phyloP scores from a whole-genome alignment of 1,140 invertebrate species.

The Macrocentrus cingulum region DNA sequence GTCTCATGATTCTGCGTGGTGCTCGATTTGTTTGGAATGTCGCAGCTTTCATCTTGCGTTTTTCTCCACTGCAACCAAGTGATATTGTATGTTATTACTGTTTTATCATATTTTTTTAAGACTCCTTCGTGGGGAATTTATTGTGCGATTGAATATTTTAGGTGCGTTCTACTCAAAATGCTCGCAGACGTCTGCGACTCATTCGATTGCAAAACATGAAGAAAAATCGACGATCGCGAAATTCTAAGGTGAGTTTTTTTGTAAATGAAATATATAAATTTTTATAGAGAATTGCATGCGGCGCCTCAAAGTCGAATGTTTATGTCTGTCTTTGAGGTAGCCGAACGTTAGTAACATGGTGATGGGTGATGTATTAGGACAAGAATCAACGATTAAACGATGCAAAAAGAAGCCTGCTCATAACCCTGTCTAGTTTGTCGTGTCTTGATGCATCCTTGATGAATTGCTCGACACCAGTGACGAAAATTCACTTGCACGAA shows the following conservation, averaged over 20 bases:
- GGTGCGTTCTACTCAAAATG: conserved; percentile 58
- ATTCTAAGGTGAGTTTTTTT: conserved; percentile 9
- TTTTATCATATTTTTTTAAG: conserved; percentile 1
- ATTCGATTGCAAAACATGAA: conserved; percentile 58
- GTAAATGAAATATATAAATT: conserved; percentile 5
- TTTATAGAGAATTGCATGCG: neutral
- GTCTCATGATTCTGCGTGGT: conserved; percentile 56
- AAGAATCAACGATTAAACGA: conserved; percentile 41
- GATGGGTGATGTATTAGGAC: conserved; percentile 48
- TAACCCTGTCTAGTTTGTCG: conserved; percentile 49
- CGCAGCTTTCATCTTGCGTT: conserved; percentile 52
- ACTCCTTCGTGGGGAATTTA: neutral
- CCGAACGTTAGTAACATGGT: conserved; percentile 22
- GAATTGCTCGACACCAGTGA: conserved; percentile 46
- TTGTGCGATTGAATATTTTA: conserved; percentile 32
- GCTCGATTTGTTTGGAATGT: conserved; percentile 54
- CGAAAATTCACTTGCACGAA: conserved; percentile 43
- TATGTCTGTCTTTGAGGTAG: conserved; percentile 21
- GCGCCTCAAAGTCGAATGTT: neutral
- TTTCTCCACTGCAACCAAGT: conserved; percentile 54
- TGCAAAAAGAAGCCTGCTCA: conserved; percentile 45
- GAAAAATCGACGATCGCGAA: conserved; percentile 40
- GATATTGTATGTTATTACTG: conserved; percentile 57
- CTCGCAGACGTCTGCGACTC: conserved; percentile 55
- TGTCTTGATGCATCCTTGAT: conserved; percentile 45